Conservation (phyloP, 2,888 invertebrate genomes). For the Eristalinus aeneus region DNA sequence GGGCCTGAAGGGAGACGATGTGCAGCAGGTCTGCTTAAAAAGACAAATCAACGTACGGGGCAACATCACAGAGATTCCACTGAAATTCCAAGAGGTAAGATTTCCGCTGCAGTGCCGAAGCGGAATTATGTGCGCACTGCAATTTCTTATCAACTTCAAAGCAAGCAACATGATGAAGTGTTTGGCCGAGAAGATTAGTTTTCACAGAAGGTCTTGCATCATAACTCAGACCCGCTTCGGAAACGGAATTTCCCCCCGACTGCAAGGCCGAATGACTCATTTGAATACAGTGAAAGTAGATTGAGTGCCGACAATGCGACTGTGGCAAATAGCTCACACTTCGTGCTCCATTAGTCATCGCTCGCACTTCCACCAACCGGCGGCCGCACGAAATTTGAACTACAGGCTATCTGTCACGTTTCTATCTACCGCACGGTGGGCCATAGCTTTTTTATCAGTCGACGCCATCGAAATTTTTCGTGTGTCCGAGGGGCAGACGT, state of each 20-base stretch:
- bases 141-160: neutral
- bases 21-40: constrained; percentile 88
- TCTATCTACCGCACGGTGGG: neutral
- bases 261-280: neutral
- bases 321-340: neutral
- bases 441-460: neutral
- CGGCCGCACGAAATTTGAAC: neutral
- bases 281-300: neutral
- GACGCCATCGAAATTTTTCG: neutral
- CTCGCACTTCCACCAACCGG: neutral
- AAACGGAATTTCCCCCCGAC: neutral
- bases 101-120: neutral
- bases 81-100: constrained; percentile 90
- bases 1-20: constrained; percentile 87
- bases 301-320: neutral
- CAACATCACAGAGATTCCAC: constrained; percentile 95
- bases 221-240: neutral
- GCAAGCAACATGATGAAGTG: neutral
- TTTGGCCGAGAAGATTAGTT: neutral
- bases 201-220: neutral
- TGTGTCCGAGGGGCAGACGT: neutral
- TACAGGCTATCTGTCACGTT: neutral
- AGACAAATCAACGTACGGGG: constrained; percentile 95
- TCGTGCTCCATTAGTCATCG: neutral
- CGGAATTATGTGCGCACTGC: neutral